Conservation (phyloP, 2,797 vertebrate species). For the Hafferia zeledoni region DNA sequence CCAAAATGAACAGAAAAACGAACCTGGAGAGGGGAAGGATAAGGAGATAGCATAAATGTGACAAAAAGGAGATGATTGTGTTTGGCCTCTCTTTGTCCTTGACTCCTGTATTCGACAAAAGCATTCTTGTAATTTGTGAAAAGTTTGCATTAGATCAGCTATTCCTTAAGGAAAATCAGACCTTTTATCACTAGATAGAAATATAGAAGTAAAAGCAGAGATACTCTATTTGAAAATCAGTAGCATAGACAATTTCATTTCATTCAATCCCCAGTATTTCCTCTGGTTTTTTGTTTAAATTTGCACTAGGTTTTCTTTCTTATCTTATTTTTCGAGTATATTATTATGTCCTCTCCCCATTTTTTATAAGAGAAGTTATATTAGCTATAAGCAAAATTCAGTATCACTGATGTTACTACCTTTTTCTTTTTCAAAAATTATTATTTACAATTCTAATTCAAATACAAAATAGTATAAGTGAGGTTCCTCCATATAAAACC, state of each 20-base stretch:
- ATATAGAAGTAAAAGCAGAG: neutral
- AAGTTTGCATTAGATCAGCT: neutral
- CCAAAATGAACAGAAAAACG: neutral
- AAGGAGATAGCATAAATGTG: neutral
- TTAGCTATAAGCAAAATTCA: neutral
- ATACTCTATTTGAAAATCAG: neutral
- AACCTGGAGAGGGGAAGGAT: neutral
- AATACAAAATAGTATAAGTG: neutral
- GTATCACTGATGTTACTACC: neutral
- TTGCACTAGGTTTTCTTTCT: neutral
- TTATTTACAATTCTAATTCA: neutral
- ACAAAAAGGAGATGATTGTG: neutral
- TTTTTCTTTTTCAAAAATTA: neutral
- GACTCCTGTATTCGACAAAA: neutral
- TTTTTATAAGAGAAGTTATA: neutral
- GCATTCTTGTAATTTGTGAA: neutral
- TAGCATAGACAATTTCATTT: neutral
- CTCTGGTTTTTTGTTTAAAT: neutral
- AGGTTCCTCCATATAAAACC: neutral
- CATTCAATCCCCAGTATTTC: neutral
- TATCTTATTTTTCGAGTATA: neutral
- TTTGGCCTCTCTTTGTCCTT: neutral
- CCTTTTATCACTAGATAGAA: neutral
- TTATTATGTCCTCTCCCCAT: accelerated
- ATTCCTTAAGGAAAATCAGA: neutral